Conservation (phyloP, 2,888 invertebrate species). For the Neoscelio sp. region DNA sequence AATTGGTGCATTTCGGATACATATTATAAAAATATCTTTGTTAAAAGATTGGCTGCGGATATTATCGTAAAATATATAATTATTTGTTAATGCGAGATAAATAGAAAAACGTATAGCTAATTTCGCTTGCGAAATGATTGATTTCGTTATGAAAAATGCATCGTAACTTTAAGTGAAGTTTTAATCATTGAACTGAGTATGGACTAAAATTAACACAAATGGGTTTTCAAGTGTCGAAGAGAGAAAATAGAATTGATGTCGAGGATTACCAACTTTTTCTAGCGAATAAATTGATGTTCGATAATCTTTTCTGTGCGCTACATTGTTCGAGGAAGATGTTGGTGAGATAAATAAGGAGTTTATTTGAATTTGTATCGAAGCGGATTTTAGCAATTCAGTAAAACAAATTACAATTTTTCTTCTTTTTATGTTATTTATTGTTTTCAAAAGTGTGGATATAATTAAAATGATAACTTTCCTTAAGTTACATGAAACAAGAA, state of each 20-base stretch:
- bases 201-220: constrained; percentile 34
- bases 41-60: too few species aligned
- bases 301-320: constrained; percentile 35
- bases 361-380: too few species aligned
- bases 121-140: constrained; percentile 11
- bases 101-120: not conserved
- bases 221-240: constrained; percentile 23
- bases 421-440: too few species aligned
- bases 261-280: constrained; percentile 26
- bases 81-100: not conserved
- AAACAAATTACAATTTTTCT: too few species aligned
- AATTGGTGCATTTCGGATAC: constrained; percentile 5
- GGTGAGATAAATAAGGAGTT: constrained; percentile 6
- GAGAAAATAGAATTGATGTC: constrained; percentile 20
- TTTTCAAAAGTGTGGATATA: too few species aligned
- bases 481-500: too few species aligned
- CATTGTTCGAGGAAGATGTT: constrained; percentile 24
- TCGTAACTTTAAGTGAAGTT: constrained; percentile 10
- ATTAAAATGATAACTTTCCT: too few species aligned
- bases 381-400: too few species aligned
- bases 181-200: constrained; percentile 11
- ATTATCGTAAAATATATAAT: too few species aligned
- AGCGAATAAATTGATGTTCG: constrained; percentile 41
- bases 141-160: constrained; percentile 17
- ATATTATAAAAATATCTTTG: too few species aligned